phyloP scores from a whole-genome alignment of 1,140 invertebrate species.

The Trichonephila clavata region DNA sequence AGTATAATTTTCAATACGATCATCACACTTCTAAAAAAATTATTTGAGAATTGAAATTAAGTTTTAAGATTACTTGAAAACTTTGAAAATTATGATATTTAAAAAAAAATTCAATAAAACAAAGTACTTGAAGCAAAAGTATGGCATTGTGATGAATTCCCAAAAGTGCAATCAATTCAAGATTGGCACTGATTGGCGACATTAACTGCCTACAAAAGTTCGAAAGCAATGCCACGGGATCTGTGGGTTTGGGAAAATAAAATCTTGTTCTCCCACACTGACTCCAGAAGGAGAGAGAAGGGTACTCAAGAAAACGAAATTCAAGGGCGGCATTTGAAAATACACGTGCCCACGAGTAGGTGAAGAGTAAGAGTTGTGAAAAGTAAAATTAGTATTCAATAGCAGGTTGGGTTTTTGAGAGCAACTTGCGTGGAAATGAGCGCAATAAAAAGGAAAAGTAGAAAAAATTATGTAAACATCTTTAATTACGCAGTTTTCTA shows the following conservation, averaged over 20 bases:
- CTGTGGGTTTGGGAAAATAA: background rate
- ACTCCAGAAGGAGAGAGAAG: background rate
- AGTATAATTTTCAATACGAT: background rate
- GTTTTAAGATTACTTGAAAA: too few relatives aligned
- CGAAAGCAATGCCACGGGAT: background rate
- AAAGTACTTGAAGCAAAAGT: background rate
- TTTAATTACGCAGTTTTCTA: background rate
- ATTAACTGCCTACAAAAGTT: background rate
- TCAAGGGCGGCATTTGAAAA: constrained; percentile 44
- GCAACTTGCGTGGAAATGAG: background rate
- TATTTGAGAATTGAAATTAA: too few relatives aligned
- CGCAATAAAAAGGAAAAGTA: background rate
- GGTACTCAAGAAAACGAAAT: background rate
- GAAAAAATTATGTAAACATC: background rate
- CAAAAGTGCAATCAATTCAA: background rate
- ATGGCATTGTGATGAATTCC: background rate
- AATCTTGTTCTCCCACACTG: constrained; percentile 49
- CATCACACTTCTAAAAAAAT: background rate
- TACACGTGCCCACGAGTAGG: constrained; percentile 17
- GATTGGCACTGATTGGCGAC: constrained; percentile 47
- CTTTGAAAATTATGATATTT: too few relatives aligned
- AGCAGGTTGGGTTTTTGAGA: background rate
- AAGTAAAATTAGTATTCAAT: constrained; percentile 9
- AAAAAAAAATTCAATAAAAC: too few relatives aligned
- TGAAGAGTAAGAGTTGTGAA: background rate